Base-by-base conservation (phyloP, 2,888 invertebrate species). In the Aleiodes testaceus region DNA sequence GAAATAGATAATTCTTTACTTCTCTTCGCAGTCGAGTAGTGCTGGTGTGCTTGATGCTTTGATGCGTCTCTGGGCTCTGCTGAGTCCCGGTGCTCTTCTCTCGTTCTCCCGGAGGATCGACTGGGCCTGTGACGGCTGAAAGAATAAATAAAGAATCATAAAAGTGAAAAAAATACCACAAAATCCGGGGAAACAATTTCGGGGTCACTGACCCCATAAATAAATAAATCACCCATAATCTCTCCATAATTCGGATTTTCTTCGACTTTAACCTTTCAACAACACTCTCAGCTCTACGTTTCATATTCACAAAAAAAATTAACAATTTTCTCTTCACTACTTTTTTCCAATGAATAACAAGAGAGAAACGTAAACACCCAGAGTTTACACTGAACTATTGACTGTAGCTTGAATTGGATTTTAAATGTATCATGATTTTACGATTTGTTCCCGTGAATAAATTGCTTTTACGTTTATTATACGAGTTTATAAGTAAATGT, bases 41-140 rank as follows among this genome's bases (percentile, higher is more conserved):
- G 85, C 84, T 63, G 85, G 84, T 36, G 85, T 85, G 72, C 85
- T 85, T 69, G 85, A 84, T 52, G 85, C 85, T 75, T 85, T 85
- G 69, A 82, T 80, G 30, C 83, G 82, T 72, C 85, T 79, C 72
- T 85, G 85, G 64, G 79, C 81, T 66, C 83, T 83, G 77, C 81
- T 82, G 64, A 83, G 75, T 16, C 80, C 82, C 26, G 79, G 75
- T 59, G 78, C 78, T 78, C 82, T 80, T 72, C 83, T 79, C 47
- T 85, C 85, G 61, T 42, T 72, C 20, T 72, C 67, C 18, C 64
- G 49, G 45, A 67, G 49, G 36, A 67, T 61, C 52, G 70, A 70
- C 71, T 75, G 63, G 11, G 20, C 63, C 4, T n/a, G 20, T 26
- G 63, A 63, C 22, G 45, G 63, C 63, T 63, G 14, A 9, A 66